A percentile compares a stretch with the other conserved stretches of the same genome.
These are phyloP conservation scores for Coryphaenoides rupestris DNA, from an alignment of 2,113 vertebrate genomes.

Conservation along the genomic window DNA sequence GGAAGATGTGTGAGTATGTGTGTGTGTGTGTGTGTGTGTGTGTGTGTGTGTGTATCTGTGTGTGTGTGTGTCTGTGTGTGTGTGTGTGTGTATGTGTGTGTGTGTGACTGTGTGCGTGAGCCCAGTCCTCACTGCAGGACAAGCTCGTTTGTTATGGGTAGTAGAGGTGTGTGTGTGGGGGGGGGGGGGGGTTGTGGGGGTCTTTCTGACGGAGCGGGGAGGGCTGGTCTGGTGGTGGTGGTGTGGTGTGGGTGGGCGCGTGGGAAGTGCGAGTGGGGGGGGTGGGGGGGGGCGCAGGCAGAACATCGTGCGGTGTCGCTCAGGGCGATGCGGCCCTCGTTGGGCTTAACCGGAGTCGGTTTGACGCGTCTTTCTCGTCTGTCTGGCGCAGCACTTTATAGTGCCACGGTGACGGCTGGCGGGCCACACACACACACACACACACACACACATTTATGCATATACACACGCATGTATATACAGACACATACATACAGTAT, in stretches of 20 bases:
- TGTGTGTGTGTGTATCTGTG: no score
- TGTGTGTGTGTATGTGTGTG: conserved; percentile 2
- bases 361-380: conserved; percentile 36
- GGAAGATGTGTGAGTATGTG: conserved; percentile 22
- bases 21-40: no score
- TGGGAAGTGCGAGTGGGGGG: no score
- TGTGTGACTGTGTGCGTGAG: not conserved
- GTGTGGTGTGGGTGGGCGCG: no score
- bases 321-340: conserved; percentile 44
- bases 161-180: conserved; percentile 33
- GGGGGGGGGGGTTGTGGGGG: conserved; percentile 12
- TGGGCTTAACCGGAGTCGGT: conserved; percentile 27
- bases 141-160: conserved; percentile 57
- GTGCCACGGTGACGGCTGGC: conserved; percentile 29
- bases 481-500: no score
- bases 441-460: no score
- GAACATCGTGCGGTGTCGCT: conserved; percentile 48
- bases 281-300: no score
- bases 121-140: conserved; percentile 38
- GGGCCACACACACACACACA: not conserved
- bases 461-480: no score
- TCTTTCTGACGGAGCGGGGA: conserved; percentile 35
- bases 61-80: no score
- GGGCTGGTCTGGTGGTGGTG: not conserved
- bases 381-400: conserved; percentile 41